A percentile compares a stretch with the other conserved stretches of the same genome.
These are phyloP conservation scores for Teleogryllus occipitalis DNA, from an alignment of 1,140 invertebrate genomes.

Conservation along the genomic window DNA sequence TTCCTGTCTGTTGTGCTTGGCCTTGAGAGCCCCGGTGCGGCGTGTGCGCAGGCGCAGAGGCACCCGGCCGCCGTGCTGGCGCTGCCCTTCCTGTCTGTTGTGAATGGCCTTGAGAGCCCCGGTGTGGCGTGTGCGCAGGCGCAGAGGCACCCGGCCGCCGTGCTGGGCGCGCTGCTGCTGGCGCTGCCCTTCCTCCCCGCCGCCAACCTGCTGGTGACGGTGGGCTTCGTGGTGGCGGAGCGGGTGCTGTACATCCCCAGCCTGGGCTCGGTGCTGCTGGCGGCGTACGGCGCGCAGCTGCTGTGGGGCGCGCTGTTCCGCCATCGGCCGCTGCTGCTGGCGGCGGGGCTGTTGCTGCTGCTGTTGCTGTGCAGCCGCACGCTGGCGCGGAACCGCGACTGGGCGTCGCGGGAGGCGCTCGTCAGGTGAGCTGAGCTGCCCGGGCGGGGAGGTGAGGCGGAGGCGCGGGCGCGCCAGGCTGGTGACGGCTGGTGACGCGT, in stretches of 20 bases:
- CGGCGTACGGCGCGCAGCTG: constrained; percentile 52
- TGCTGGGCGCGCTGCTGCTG: constrained; percentile 56
- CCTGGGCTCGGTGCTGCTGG: constrained; percentile 57
- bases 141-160: constrained; percentile 52
- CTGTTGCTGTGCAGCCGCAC: constrained; percentile 56
- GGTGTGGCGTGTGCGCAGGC: constrained; percentile 32
- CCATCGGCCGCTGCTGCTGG: constrained; percentile 39
- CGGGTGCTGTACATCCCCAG: constrained; percentile 84
- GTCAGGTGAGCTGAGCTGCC: constrained; percentile 46
- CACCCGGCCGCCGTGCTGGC: no score
- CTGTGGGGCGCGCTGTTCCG: constrained; percentile 44
- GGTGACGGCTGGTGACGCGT: constrained; percentile 21
- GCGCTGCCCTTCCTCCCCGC: constrained; percentile 79
- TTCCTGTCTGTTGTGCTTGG: no score
- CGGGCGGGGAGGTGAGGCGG: no score
- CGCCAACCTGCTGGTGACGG: constrained; percentile 77
- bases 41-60: no score
- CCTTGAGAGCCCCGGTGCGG: no score
- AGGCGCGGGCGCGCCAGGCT: constrained; percentile 67
- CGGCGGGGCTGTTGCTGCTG: constrained; percentile 45
- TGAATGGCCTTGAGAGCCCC: no score
- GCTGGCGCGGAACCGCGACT: constrained; percentile 62
- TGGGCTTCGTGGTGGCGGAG: constrained; percentile 86
- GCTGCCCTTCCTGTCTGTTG: no score
- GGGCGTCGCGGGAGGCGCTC: constrained; percentile 66